A percentile compares a stretch with the other conserved stretches of the same genome.
These are phyloP conservation scores for Temnothorax rugatulus DNA, from an alignment of 2,888 invertebrate species.

Conservation along the genomic window DNA sequence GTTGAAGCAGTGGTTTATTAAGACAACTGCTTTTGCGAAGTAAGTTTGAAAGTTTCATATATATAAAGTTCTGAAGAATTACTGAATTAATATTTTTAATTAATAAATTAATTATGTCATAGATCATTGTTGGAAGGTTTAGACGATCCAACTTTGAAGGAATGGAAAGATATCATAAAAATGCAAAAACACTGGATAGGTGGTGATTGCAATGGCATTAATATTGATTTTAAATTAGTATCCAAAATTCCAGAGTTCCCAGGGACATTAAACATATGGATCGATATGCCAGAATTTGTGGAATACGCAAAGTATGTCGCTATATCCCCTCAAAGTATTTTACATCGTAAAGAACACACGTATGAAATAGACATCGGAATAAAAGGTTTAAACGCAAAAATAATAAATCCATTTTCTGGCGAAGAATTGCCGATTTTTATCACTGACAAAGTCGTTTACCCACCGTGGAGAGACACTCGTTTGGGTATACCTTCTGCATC, in stretches of 20 bases:
- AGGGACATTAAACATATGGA: conserved; percentile 90
- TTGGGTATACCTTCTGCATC: conserved; percentile 90
- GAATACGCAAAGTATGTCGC: conserved; percentile 91
- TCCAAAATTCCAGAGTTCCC: conserved; percentile 80
- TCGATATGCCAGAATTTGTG: conserved; percentile 91
- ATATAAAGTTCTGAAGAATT: neutral
- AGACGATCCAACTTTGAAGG: conserved; percentile 89
- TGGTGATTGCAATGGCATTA: conserved; percentile 93
- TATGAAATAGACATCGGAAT: conserved; percentile 72
- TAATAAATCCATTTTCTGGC: conserved; percentile 91
- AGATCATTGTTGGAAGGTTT: conserved; percentile 89
- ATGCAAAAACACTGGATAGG: conserved; percentile 97
- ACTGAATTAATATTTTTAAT: neutral
- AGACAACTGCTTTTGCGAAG: conserved; percentile 94
- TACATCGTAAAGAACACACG: conserved; percentile 84
- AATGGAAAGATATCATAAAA: conserved; percentile 95
- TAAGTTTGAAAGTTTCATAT: conserved; percentile 83
- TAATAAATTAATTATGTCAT: conserved; percentile 10
- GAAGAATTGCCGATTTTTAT: conserved; percentile 89
- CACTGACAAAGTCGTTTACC: conserved; percentile 89
- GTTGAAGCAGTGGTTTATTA: conserved; percentile 98
- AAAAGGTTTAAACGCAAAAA: conserved; percentile 85
- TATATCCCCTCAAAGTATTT: conserved; percentile 88
- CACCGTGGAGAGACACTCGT: conserved; percentile 90
- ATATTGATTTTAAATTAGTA: conserved; percentile 89